Conservation (phyloP, 2,113 vertebrate genomes). For the Dromiciops gliroides region DNA sequence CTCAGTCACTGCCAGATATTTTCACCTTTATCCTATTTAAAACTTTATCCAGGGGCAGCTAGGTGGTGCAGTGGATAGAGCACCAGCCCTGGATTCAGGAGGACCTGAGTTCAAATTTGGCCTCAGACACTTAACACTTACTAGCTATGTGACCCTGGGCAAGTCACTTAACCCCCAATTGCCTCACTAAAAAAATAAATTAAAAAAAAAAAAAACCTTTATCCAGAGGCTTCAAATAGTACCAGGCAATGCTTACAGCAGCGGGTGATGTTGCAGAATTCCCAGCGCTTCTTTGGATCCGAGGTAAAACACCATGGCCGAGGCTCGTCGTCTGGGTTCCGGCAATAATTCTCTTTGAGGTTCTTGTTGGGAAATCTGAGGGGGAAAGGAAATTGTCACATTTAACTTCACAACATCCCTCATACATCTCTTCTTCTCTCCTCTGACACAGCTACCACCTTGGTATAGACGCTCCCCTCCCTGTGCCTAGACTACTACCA, state of each 20-base stretch:
- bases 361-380: slow-evolving; percentile 92
- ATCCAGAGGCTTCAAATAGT: background rate
- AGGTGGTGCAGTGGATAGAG: too few relatives aligned
- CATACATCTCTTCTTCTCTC: background rate
- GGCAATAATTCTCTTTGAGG: slow-evolving; percentile 93
- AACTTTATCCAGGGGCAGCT: background rate
- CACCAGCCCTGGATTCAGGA: too few relatives aligned
- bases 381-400: background rate
- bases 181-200: too few relatives aligned
- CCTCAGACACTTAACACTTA: too few relatives aligned
- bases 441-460: background rate
- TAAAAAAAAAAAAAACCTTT: too few relatives aligned
- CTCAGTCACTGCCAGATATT: background rate
- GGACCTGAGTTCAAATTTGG: too few relatives aligned
- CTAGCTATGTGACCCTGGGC: too few relatives aligned
- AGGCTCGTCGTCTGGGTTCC: slow-evolving; percentile 95
- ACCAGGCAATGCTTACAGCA: slow-evolving; percentile 87
- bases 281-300: slow-evolving; percentile 89
- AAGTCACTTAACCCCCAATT: too few relatives aligned
- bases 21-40: background rate
- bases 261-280: slow-evolving; percentile 90
- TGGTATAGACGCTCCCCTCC: too few relatives aligned
- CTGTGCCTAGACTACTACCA: too few relatives aligned
- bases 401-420: background rate
- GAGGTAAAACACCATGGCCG: slow-evolving; percentile 96